phyloP scores from a whole-genome alignment of 2,888 invertebrate species.

The Thumatha senex region DNA sequence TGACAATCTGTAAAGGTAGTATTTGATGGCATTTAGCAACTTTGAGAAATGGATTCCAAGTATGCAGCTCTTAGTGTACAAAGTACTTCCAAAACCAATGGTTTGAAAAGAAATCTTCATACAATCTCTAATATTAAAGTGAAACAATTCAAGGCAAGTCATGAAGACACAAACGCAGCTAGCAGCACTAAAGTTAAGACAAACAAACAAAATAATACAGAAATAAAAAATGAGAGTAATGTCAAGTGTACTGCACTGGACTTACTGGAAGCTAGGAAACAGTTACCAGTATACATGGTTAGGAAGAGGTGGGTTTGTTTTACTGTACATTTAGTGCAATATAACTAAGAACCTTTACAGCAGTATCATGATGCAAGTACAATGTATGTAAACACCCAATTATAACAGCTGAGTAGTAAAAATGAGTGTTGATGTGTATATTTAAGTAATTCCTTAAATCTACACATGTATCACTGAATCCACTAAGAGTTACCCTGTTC shows the following conservation, averaged over 20 bases:
- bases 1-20: too few relatives aligned
- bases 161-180: constrained; percentile 21
- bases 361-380: too few relatives aligned
- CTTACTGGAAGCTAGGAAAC: constrained; percentile 68
- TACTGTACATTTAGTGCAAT: neutral
- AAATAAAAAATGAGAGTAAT: constrained; percentile 27
- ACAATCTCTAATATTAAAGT: constrained; percentile 44
- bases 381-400: too few relatives aligned
- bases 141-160: constrained; percentile 55
- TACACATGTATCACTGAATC: too few relatives aligned
- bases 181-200: constrained; percentile 13
- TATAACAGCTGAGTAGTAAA: too few relatives aligned
- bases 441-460: too few relatives aligned
- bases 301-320: constrained; percentile 59
- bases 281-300: constrained; percentile 82
- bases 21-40: neutral
- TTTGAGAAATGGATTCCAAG: constrained; percentile 69
- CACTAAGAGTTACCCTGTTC: too few relatives aligned
- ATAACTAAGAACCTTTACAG: neutral
- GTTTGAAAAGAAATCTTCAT: constrained; percentile 49
- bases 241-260: constrained; percentile 43
- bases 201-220: constrained; percentile 36
- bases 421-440: too few relatives aligned
- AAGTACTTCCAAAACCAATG: constrained; percentile 42
- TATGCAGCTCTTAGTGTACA: constrained; percentile 57